These are phyloP conservation scores for Sparidentex hasta DNA, from an alignment of 2,797 vertebrate species.

Conservation along the genomic window DNA sequence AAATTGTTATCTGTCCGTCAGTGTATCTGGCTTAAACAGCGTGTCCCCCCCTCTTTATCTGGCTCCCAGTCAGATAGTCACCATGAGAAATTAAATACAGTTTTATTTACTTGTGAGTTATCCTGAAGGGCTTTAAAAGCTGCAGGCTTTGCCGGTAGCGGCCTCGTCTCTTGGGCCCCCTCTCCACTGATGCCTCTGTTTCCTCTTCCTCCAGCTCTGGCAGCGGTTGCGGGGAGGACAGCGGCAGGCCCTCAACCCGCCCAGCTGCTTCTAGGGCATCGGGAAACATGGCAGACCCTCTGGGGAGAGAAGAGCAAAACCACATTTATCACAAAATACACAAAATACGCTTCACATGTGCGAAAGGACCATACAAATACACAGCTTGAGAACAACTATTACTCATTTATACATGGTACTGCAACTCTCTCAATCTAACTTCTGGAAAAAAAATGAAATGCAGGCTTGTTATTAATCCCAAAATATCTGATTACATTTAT, in stretches of 20 bases:
- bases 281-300: conserved; percentile 79
- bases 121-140: conserved; percentile 88
- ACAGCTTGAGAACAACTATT: neutral
- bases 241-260: conserved; percentile 82
- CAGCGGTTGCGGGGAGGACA: conserved; percentile 75
- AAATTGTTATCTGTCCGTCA: conserved; percentile 18
- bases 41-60: conserved; percentile 13
- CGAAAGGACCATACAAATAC: conserved; percentile 4
- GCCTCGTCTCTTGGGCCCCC: conserved; percentile 72
- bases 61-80: neutral
- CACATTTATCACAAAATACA: neutral
- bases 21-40: neutral
- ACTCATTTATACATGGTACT: neutral
- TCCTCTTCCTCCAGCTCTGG: conserved; percentile 80
- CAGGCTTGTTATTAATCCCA: neutral
- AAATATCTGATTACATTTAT: neutral
- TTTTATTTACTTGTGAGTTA: conserved; percentile 86
- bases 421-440: neutral
- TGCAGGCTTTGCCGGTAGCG: conserved; percentile 87
- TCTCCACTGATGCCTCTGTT: conserved; percentile 46
- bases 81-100: conserved; percentile 10
- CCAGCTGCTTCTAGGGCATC: conserved; percentile 82
- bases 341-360: neutral
- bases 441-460: neutral
- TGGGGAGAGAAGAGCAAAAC: conserved; percentile 28